Base-by-base conservation (phyloP, 2,797 vertebrate genomes). In the Micromesistius poutassou region DNA sequence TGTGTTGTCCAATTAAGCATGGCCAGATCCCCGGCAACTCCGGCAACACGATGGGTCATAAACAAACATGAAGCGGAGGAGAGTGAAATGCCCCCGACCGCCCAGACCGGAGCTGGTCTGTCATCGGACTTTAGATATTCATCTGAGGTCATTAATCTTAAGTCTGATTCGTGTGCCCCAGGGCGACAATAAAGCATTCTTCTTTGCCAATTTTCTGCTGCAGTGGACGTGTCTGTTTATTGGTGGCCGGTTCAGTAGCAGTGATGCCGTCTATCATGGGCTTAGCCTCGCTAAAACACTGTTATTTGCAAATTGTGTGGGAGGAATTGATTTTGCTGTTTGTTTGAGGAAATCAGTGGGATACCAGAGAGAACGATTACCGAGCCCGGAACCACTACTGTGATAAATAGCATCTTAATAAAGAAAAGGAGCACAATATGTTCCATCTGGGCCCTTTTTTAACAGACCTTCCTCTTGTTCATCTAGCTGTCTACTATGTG, bases 281-380 rank as follows among this genome's bases (percentile, higher is more conserved):
- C 75, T 83, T 82, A 76, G 85, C 75, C 80, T 86, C 80, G 83
- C 83, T 89, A 82, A 90, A 91, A 85, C 81, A 87, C 90, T 87
- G 89, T 91, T 88, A 91, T 92, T 91, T 89, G 84, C 79, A 87
- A 89, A 90, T 88, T 87, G 88, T 85, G 89, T 91, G 89, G 89
- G 87, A 85, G 89, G 85, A 38, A 75, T 84, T 88, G 85, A 88
- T 90, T 92, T 90, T 91, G 85, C 84, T 5, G 78, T 85, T 88
- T 86, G 87, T 85, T 87, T 83, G 86, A 88, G 85, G 75, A 85
- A 85, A 79, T 71, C 86, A 80, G 86, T 75, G 33, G 88, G 84
- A 42, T 72, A 85, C 76, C 80, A 79, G 76, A 76, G 83, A 76
- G 80, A 87, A 81, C 88, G 86, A 92, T 91, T 93, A 91, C 81